Base-by-base conservation (phyloP, 2,888 invertebrate species). In the Pardosa pseudoannulata region DNA sequence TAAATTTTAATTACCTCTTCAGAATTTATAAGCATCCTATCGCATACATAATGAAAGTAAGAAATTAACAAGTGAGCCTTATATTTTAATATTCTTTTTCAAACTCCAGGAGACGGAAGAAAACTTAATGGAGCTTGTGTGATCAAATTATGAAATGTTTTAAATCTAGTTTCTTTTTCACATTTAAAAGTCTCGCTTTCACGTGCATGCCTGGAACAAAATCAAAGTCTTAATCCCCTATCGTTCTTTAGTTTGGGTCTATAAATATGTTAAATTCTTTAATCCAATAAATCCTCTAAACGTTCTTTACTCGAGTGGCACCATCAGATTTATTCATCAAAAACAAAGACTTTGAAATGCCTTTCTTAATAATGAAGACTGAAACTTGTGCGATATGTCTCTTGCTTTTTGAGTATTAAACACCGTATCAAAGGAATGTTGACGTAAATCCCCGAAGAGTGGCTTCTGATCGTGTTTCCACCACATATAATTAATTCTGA, bases 401-500 rank as follows among this genome's bases (percentile, higher is more conserved):
- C 7, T 56, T 56, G 23, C 56, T 5, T 6, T 56, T 36, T 23
- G 56, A 23, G 19, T 16, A 56, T 56, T 23, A 56, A 23, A 5
- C 2, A 3, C 23, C 11, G 23, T 56, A 56, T 56, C 56, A 6
- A 16, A 46, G 16, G 16, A 7, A 46, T 46, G 16, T 13, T 46
- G 23, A 23, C 23, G 23, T 23, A 56, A 56, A 56, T 56, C 56
- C 56, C 56, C 23, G 56, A 56, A 56, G 56, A 56, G 5, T 56
- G 19, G 23, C 1, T 16, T 23, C 19, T 46, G 46, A 46, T 46
- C 46, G 16, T 9, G 16, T 46, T 46, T 46, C 46, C 41, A 13
- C 16, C 13, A 71, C 41, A 29, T 82, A 70, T 75, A 75, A 75
- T 83, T 76, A 65, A 76, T 74, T 75, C 31, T 68, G 56, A 75